Conservation (phyloP, 1,140 invertebrate genomes). For the Drosophila seguyi region DNA sequence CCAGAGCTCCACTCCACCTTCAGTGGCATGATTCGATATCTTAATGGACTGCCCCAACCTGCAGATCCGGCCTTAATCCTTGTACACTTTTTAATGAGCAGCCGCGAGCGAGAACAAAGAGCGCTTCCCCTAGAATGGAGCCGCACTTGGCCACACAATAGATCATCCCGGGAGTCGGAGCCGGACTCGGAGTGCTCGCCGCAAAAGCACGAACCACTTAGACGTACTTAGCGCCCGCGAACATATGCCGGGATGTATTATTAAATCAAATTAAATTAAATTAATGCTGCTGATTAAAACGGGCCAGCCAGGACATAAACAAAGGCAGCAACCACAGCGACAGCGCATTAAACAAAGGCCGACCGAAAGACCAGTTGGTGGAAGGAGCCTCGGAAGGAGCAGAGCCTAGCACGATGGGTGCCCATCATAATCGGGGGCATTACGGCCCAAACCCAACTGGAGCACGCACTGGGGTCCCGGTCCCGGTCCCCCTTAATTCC, state of each 20-base stretch:
- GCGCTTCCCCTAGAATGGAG: conserved; percentile 18
- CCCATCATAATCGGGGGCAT: conserved; percentile 66
- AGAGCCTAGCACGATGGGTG: conserved; percentile 49
- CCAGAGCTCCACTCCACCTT: conserved; percentile 7
- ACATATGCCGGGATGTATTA: conserved; percentile 48
- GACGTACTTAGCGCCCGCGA: conserved; percentile 64
- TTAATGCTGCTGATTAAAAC: conserved; percentile 77
- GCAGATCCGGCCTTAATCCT: conserved; percentile 23
- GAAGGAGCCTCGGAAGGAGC: conserved; percentile 1
- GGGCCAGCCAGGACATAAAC: conserved; percentile 51
- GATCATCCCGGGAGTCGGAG: conserved; percentile 42
- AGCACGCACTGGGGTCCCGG: conserved; percentile 35
- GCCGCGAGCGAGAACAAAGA: conserved; percentile 17
- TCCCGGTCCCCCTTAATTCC: conserved; percentile 40
- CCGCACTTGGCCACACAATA: conserved; percentile 57
- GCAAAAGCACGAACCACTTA: conserved; percentile 62
- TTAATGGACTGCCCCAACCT: conserved; percentile 16
- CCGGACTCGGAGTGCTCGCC: conserved; percentile 17
- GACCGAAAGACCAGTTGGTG: conserved; percentile 34
- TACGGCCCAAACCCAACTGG: conserved; percentile 6
- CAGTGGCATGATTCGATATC: conserved; percentile 5
- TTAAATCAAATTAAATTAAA: conserved; percentile 84
- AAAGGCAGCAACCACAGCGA: conserved; percentile 47
- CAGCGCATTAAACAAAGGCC: conserved; percentile 49
- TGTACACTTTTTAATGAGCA: conserved; percentile 42